phyloP scores from a whole-genome alignment of 2,113 vertebrate species.

The Dicrurus megarhynchus region DNA sequence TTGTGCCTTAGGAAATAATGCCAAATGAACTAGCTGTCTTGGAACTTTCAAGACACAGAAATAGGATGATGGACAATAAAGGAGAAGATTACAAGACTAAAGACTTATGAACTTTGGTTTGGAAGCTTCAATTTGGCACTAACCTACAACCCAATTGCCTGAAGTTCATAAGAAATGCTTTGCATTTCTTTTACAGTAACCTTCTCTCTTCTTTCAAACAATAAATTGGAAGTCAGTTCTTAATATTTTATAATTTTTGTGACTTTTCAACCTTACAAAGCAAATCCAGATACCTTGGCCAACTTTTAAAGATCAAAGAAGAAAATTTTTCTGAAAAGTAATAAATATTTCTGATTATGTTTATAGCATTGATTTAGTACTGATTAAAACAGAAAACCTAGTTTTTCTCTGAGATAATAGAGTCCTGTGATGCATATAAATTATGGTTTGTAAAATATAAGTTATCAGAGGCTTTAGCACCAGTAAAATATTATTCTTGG shows the following conservation, averaged over 20 bases:
- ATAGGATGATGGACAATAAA: neutral
- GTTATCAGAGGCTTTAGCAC: neutral
- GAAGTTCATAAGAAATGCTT: neutral
- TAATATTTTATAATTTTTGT: neutral
- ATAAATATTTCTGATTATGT: neutral
- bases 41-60: neutral
- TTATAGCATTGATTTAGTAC: neutral
- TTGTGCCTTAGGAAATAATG: neutral
- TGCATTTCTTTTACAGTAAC: neutral
- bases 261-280: neutral
- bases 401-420: neutral
- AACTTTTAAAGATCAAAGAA: neutral
- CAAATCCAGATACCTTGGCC: neutral
- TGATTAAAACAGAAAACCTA: neutral
- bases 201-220: neutral
- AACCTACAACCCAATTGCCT: neutral
- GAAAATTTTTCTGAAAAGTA: neutral
- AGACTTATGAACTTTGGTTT: neutral
- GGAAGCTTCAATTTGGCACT: neutral
- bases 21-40: neutral
- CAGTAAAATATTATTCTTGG: conserved; percentile 20
- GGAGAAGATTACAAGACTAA: neutral
- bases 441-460: neutral
- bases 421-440: neutral
- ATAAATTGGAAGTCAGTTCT: neutral